Evolutionary conservation across 1,140 invertebrate genomes (phyloP).

Genomic region (Drosophila bocki): DNA sequence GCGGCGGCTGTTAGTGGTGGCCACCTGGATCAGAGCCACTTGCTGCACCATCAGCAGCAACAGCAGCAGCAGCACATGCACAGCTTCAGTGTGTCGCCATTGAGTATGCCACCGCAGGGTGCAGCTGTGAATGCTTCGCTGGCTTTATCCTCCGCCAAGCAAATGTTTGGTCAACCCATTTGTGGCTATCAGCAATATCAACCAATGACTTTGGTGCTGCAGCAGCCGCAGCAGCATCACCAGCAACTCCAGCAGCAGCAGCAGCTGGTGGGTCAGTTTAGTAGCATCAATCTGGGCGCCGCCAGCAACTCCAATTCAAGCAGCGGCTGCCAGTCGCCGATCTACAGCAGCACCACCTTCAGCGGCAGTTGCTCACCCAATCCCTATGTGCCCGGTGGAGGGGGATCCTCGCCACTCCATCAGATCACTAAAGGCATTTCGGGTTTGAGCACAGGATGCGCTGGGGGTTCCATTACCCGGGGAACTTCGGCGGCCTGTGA

Average conservation of each 20-base stretch:
- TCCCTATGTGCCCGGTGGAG: conserved; percentile 70
- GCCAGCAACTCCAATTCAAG: conserved; percentile 70
- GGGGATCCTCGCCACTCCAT: conserved; percentile 77
- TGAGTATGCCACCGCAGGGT: conserved; percentile 69
- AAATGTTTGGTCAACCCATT: conserved; percentile 74
- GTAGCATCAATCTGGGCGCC: conserved; percentile 73
- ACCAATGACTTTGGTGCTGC: conserved; percentile 48
- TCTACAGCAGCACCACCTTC: conserved; percentile 73
- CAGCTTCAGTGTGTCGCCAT: conserved; percentile 73
- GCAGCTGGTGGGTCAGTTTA: conserved; percentile 78
- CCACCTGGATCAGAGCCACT: conserved; percentile 64
- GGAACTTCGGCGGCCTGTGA: conserved; percentile 87
- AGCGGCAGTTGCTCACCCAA: conserved; percentile 80
- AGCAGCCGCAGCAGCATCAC: conserved; percentile 50
- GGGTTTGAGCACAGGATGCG: conserved; percentile 86
- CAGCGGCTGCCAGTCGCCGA: conserved; percentile 79
- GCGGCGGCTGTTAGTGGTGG: conserved; percentile 69
- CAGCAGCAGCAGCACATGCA: conserved; percentile 62
- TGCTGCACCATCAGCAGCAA: conserved; percentile 59
- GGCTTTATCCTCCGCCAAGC: conserved; percentile 61
- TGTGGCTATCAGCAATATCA: conserved; percentile 65
- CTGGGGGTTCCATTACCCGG: conserved; percentile 90
- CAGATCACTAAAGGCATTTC: conserved; percentile 87
- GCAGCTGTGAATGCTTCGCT: conserved; percentile 59
- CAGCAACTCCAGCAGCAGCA: conserved; percentile 46